phyloP scores from a whole-genome alignment of 2,888 invertebrate genomes.

The Meganola albula region DNA sequence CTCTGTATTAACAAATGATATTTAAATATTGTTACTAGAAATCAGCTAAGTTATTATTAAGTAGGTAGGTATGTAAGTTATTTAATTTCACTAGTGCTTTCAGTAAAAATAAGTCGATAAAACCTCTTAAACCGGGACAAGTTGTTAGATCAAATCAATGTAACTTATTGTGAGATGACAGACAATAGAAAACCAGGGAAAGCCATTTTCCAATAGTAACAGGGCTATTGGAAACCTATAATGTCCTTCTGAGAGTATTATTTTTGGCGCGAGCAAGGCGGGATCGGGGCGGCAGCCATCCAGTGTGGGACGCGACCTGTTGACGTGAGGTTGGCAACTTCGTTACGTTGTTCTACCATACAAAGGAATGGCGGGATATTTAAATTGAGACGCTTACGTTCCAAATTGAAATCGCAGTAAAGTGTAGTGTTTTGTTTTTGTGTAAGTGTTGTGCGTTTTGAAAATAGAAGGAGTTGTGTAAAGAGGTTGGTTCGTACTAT shows the following conservation, averaged over 20 bases:
- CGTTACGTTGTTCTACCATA: constrained; percentile 32
- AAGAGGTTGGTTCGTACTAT: too few relatives aligned
- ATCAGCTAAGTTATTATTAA: too few relatives aligned
- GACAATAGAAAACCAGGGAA: constrained; percentile 50
- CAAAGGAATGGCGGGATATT: constrained; percentile 42
- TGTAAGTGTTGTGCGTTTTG: constrained; percentile 16
- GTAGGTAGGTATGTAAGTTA: too few relatives aligned
- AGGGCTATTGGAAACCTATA: constrained; percentile 58
- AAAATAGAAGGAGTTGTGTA: too few relatives aligned
- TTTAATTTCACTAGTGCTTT: too few relatives aligned
- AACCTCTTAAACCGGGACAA: constrained; percentile 10
- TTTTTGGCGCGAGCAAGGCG: constrained; percentile 73
- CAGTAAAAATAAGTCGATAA: too few relatives aligned
- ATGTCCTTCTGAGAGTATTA: constrained; percentile 67
- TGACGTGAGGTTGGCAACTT: constrained; percentile 63
- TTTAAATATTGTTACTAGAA: too few relatives aligned
- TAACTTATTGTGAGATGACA: constrained; percentile 33
- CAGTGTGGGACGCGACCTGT: constrained; percentile 74
- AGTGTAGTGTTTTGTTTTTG: constrained; percentile 16
- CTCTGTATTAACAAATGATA: too few relatives aligned
- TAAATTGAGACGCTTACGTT: constrained; percentile 35
- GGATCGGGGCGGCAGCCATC: constrained; percentile 41
- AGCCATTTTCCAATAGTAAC: constrained; percentile 68
- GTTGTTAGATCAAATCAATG: constrained; percentile 44
- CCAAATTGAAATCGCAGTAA: constrained; percentile 16